Conservation (phyloP, 2,797 vertebrate genomes). For the Pogoniulus pusillus region DNA sequence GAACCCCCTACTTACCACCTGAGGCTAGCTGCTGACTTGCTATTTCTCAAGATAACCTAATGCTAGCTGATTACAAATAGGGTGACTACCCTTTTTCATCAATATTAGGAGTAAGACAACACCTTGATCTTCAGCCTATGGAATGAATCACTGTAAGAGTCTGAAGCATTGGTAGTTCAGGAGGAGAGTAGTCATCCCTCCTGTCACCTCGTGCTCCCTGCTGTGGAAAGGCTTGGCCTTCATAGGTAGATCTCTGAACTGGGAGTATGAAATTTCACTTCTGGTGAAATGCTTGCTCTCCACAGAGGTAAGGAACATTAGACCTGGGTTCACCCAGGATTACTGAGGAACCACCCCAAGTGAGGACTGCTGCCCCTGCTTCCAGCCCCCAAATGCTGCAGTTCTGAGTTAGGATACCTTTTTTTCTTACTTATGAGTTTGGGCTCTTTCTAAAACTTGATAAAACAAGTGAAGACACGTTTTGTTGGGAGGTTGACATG, state of each 20-base stretch:
- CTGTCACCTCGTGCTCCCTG: not conserved
- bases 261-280: not conserved
- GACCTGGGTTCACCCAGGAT: not conserved
- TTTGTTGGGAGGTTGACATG: not conserved
- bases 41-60: constrained; percentile 15
- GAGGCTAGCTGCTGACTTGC: constrained; percentile 37
- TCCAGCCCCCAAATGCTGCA: not conserved
- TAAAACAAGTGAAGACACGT: not conserved
- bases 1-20: constrained; percentile 45
- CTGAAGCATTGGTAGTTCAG: not conserved
- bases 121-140: not conserved
- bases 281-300: not conserved
- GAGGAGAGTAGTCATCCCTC: not conserved
- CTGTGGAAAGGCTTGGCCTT: not conserved
- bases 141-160: constrained; percentile 1
- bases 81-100: constrained; percentile 21
- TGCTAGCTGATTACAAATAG: constrained; percentile 24
- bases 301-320: not conserved
- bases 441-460: not conserved
- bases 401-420: not conserved
- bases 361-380: not conserved
- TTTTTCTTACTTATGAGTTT: not conserved
- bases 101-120: not conserved
- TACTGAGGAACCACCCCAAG: not conserved
- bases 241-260: not conserved